Evolutionary conservation across 2,888 invertebrate species (phyloP).

Genomic region (Polia nebulosa): DNA sequence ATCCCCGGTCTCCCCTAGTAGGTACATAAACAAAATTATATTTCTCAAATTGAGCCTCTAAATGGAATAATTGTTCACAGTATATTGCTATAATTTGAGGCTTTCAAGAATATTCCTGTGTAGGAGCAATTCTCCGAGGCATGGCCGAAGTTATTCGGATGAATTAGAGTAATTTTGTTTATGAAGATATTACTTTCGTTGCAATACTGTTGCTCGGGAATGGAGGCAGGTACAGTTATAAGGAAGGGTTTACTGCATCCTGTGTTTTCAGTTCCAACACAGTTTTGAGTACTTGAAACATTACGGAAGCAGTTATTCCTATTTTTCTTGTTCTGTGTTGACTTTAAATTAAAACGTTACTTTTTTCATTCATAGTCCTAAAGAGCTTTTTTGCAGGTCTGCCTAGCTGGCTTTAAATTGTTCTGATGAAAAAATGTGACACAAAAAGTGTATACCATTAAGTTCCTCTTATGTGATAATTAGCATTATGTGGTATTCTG

Average conservation of each 20-base stretch:
- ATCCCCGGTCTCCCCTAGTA: slow-evolving; percentile 36
- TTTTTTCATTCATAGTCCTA: too few relatives aligned
- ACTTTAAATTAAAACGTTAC: neutral
- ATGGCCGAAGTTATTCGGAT: slow-evolving; percentile 36
- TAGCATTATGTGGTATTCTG: too few relatives aligned
- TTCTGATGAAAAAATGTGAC: too few relatives aligned
- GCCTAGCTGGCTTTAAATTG: too few relatives aligned
- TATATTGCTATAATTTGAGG: slow-evolving; percentile 49
- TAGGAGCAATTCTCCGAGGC: slow-evolving; percentile 32
- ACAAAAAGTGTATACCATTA: too few relatives aligned
- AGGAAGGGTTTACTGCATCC: slow-evolving; percentile 4
- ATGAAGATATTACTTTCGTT: slow-evolving; percentile 26
- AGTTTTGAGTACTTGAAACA: neutral
- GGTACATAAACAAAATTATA: slow-evolving; percentile 59
- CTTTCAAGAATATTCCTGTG: slow-evolving; percentile 42
- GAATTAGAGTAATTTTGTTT: slow-evolving; percentile 45
- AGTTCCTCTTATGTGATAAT: too few relatives aligned
- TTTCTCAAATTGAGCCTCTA: slow-evolving; percentile 37
- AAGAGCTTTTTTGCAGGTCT: too few relatives aligned
- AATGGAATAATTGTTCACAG: slow-evolving; percentile 40
- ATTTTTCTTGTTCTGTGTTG: neutral
- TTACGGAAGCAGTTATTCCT: slow-evolving; percentile 1
- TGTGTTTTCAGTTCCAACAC: neutral
- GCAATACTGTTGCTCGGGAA: slow-evolving; percentile 13
- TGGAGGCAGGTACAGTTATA: neutral